Evolutionary conservation across 2,888 invertebrate species (phyloP).

Genomic region (Tromatobia lineatoria): DNA sequence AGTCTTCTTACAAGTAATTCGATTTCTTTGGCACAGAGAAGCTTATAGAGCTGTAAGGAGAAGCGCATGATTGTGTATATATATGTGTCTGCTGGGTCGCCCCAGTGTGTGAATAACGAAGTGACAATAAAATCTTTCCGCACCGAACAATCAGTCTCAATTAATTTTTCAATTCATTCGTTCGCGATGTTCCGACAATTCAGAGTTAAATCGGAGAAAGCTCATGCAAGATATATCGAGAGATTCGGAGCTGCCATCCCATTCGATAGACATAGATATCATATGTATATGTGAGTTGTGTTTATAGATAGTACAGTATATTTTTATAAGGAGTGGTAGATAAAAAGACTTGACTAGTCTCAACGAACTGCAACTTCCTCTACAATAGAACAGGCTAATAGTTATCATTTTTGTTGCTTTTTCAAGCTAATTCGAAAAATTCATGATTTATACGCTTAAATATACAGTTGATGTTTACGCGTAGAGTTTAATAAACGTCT

Average conservation of each 20-base stretch:
- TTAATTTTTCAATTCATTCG: constrained; percentile 19
- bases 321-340: constrained; percentile 43
- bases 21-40: constrained; percentile 73
- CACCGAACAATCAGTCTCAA: constrained; percentile 39
- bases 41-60: constrained; percentile 69
- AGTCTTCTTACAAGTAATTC: constrained; percentile 68
- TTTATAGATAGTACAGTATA: constrained; percentile 50
- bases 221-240: constrained; percentile 54
- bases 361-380: constrained; percentile 43
- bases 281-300: constrained; percentile 37
- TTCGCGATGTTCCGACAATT: constrained; percentile 38
- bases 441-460: constrained; percentile 27
- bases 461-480: constrained; percentile 53
- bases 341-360: constrained; percentile 54
- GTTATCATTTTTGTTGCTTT: constrained; percentile 30
- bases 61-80: constrained; percentile 34
- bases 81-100: constrained; percentile 26
- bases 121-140: constrained; percentile 46
- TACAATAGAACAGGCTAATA: constrained; percentile 58
- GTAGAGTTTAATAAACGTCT: constrained; percentile 52
- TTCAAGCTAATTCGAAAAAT: constrained; percentile 40
- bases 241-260: constrained; percentile 34
- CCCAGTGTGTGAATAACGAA: constrained; percentile 47
- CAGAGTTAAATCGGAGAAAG: constrained; percentile 49
- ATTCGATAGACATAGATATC: constrained; percentile 22